Conservation (phyloP, 2,888 invertebrate species). For the Melanostoma mellinum region DNA sequence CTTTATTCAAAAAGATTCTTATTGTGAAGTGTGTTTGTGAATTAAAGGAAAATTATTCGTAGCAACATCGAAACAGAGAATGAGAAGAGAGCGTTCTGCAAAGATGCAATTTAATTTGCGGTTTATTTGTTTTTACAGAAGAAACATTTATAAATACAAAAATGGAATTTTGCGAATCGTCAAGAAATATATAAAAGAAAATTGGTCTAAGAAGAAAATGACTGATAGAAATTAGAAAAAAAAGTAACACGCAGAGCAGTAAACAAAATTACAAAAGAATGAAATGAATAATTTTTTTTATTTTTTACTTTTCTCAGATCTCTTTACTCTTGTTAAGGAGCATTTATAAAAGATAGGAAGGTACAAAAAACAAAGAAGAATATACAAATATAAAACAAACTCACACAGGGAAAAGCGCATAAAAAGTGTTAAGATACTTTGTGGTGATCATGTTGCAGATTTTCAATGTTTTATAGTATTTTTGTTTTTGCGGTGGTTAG, state of each 20-base stretch:
- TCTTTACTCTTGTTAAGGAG: conserved; percentile 19
- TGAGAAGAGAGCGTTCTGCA: conserved; percentile 43
- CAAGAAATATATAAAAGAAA: conserved; percentile 11
- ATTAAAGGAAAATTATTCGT: conserved; percentile 66
- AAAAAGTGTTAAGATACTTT: conserved; percentile 27
- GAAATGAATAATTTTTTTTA: background rate
- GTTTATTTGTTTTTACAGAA: conserved; percentile 17
- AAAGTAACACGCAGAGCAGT: conserved; percentile 13
- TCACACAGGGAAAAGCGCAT: conserved; percentile 67
- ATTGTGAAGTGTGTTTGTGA: conserved; percentile 66
- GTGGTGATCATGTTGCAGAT: conserved; percentile 4
- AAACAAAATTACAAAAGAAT: conserved; percentile 17
- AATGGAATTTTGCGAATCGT: conserved; percentile 24
- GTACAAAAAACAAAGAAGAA: conserved; percentile 15
- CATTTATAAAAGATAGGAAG: conserved; percentile 10
- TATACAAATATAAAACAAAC: conserved; percentile 20
- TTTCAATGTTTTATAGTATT: background rate
- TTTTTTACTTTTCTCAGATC: background rate
- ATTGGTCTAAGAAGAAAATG: background rate
- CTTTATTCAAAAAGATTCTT: conserved; percentile 16
- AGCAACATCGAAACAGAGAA: conserved; percentile 53
- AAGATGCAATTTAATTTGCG: conserved; percentile 26
- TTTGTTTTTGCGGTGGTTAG: conserved; percentile 2
- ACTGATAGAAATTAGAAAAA: conserved; percentile 19
- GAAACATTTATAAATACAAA: conserved; percentile 30